Percentiles rank a stretch among this genome's conserved stretches.
Evolutionary conservation across 2,113 vertebrate species (phyloP).

Genomic region (Arothron firmamentum): DNA sequence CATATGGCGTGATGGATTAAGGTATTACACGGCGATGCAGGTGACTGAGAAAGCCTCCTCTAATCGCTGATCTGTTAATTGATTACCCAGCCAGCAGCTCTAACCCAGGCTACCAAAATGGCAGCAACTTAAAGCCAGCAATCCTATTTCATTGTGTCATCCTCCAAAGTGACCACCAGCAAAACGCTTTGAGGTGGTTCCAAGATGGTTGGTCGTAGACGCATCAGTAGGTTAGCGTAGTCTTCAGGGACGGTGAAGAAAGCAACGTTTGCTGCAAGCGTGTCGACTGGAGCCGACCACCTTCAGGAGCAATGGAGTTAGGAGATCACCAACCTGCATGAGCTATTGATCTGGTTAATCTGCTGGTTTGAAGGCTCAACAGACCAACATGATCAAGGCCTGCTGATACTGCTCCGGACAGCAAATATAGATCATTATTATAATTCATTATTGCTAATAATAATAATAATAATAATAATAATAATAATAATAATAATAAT

Average conservation of each 20-base stretch:
- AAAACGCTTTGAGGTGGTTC: conserved; percentile 3
- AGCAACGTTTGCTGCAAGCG: background rate
- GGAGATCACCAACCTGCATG: background rate
- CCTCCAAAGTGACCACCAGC: conserved; percentile 56
- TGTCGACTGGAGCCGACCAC: conserved; percentile 13
- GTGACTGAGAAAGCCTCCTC: conserved; percentile 74
- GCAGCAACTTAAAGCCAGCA: conserved; percentile 72
- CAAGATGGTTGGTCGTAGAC: background rate
- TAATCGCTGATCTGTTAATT: conserved; percentile 78
- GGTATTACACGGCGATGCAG: conserved; percentile 79
- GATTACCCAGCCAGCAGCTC: conserved; percentile 64
- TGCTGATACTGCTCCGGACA: too few species aligned
- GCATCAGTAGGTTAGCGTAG: conserved; percentile 5
- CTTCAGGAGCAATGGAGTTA: background rate
- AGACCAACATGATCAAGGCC: background rate
- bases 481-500: too few species aligned
- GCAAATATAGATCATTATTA: too few species aligned
- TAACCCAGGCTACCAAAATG: conserved; percentile 62
- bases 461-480: too few species aligned
- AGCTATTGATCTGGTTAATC: conserved; percentile 48
- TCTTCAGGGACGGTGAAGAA: background rate
- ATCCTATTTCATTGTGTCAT: conserved; percentile 66
- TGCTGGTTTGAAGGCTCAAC: conserved; percentile 36
- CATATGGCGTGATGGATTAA: conserved; percentile 85
- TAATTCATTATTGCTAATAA: too few species aligned